Percentiles rank a stretch among this genome's conserved stretches.
These are phyloP conservation scores for Hypomecis atomaria DNA, from an alignment of 2,888 invertebrate species.

Conservation along the genomic window DNA sequence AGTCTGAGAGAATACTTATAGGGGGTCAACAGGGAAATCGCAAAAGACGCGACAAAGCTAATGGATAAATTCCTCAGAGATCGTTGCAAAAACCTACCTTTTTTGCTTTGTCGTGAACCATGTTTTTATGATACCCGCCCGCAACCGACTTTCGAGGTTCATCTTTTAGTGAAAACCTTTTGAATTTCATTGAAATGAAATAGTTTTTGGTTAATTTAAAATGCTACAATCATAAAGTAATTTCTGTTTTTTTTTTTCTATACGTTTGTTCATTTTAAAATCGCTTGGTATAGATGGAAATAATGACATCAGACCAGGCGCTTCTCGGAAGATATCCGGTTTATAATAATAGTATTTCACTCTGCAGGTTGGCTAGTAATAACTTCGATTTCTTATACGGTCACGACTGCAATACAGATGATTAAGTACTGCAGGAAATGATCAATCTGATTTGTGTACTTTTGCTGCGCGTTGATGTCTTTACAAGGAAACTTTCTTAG, in stretches of 20 bases:
- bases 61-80: slow-evolving; percentile 15
- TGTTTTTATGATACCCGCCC: slow-evolving; percentile 24
- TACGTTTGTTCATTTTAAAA: slow-evolving; percentile 3
- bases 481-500: slow-evolving; percentile 23
- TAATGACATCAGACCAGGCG: slow-evolving; percentile 23
- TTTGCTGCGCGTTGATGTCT: slow-evolving; percentile 35
- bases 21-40: neutral
- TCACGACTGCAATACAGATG: slow-evolving; percentile 31
- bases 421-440: slow-evolving; percentile 19
- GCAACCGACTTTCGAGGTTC: slow-evolving; percentile 13
- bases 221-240: slow-evolving; percentile 1
- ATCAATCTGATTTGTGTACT: slow-evolving; percentile 19
- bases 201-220: neutral
- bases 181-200: neutral
- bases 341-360: slow-evolving; percentile 23
- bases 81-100: slow-evolving; percentile 24
- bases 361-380: slow-evolving; percentile 22
- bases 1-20: neutral
- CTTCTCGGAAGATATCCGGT: slow-evolving; percentile 31
- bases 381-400: slow-evolving; percentile 22
- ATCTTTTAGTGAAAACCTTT: slow-evolving; percentile 11
- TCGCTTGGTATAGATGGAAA: slow-evolving; percentile 2
- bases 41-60: slow-evolving; percentile 17
- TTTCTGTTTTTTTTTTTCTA: neutral
- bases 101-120: slow-evolving; percentile 30